Evolutionary conservation across 2,797 vertebrate genomes (phyloP), one percentile per base, ranked within the genome.

Genomic region (Crocodylus rhombifer): DNA sequence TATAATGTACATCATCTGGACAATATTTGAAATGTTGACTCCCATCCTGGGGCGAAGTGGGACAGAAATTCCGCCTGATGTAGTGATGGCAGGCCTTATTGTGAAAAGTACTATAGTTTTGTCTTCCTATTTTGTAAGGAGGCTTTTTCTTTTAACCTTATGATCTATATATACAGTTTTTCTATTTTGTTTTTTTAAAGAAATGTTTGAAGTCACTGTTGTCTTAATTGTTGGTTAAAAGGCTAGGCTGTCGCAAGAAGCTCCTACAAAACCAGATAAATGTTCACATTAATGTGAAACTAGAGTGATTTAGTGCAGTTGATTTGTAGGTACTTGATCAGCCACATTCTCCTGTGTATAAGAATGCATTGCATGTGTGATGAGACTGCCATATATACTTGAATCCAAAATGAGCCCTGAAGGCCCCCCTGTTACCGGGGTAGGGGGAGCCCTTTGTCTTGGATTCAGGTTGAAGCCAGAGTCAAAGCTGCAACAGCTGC

Each of bases 31-130:
- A 97, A 99, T 99, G 97, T 99, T 99, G 95, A 98, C 99, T 0
- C 99, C 99, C 86, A 99, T 99, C 89, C 98, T 99, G 97, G 99
- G 99, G 16, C 99, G 99, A 91, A 99, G 99, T 26, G 99, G 99
- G 89, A 99, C 99, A 0, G 99, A 99, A 97, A 99, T 99, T 63
- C 99, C 98, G 14, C 99, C 99, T 0, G 99, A 99, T 82, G 88
- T 99, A 82, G 98, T 99, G 74, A 94, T 99, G 96, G 99, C 99
- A 42, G 97, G 98, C 86, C 97, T 99, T 77, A 97, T 99, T 88
- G 98, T 99, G 76, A 89, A 98, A 83, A 96, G 98, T 85, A 98
- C 98, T n/a, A 95, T 99, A 92, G 97, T 99, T 90, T 97, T 99
- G 64, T 99, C 99, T 73, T 99, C 99, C 14, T 99, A 98, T 97